Evolutionary conservation across 2,888 invertebrate species (phyloP).

Genomic region (Andrena dorsata): DNA sequence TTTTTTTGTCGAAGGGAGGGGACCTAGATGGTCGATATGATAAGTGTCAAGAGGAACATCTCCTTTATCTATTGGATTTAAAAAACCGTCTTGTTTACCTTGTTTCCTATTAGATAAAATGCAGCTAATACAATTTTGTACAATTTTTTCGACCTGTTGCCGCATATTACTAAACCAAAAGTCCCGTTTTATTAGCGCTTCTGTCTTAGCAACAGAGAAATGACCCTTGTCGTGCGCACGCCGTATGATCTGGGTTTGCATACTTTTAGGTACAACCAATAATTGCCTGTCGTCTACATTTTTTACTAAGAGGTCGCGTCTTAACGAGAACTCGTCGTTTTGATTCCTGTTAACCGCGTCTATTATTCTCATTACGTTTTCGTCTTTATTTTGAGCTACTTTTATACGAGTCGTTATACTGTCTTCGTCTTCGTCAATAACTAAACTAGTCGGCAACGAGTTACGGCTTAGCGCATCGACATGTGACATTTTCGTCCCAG

Average conservation of each 20-base stretch:
- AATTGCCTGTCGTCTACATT: background rate
- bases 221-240: background rate
- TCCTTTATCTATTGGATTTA: background rate
- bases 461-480: slow-evolving; percentile 1
- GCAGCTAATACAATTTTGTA: background rate
- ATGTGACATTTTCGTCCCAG: background rate
- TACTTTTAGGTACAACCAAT: background rate
- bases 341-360: no score
- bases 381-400: background rate
- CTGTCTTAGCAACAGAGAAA: background rate
- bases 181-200: background rate
- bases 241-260: slow-evolving; percentile 1
- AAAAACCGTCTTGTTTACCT: background rate
- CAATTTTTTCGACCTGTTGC: background rate
- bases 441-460: background rate
- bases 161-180: background rate
- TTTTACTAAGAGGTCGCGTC: background rate
- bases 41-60: background rate
- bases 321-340: background rate
- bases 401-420: background rate
- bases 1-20: background rate
- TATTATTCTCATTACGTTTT: background rate
- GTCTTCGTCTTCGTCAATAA: background rate
- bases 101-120: background rate
- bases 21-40: slow-evolving; percentile 1